Percentiles rank a stretch among this genome's conserved stretches.
Evolutionary conservation across 1,140 invertebrate genomes (phyloP).

Genomic region (Scaptomyza montana): DNA sequence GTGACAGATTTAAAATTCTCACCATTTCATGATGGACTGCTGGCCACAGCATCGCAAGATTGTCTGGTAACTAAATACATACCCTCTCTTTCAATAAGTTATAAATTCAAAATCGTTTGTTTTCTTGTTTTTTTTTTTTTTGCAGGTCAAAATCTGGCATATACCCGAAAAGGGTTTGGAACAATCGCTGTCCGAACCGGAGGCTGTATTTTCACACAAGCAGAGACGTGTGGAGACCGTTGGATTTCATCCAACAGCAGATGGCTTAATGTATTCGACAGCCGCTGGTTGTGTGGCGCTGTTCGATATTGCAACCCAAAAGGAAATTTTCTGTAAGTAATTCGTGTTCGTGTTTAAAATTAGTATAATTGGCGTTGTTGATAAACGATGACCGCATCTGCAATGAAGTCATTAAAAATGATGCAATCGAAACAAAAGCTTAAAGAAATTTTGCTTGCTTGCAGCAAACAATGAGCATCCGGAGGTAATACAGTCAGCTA

Average conservation of each 20-base stretch:
- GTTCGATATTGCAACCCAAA: constrained; percentile 93
- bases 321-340: constrained; percentile 90
- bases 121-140: background rate
- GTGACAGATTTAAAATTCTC: constrained; percentile 98
- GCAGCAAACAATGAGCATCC: constrained; percentile 90
- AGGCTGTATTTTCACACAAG: constrained; percentile 91
- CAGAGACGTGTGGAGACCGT: constrained; percentile 93
- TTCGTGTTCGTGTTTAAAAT: too few species aligned
- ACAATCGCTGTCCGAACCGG: constrained; percentile 91
- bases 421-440: background rate
- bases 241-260: constrained; percentile 93
- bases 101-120: background rate
- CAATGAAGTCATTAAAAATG: too few species aligned
- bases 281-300: constrained; percentile 92
- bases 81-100: too few species aligned
- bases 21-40: constrained; percentile 95
- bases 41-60: constrained; percentile 96
- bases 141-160: constrained; percentile 91
- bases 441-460: constrained; percentile 8
- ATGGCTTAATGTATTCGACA: constrained; percentile 92
- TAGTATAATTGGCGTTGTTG: too few species aligned
- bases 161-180: constrained; percentile 91
- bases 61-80: constrained; percentile 86
- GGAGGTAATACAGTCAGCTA: constrained; percentile 93
- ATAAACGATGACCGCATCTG: too few species aligned